These are phyloP conservation scores for Sphenodon punctatus DNA, from an alignment of 2,797 vertebrate genomes.

Conservation along the genomic window DNA sequence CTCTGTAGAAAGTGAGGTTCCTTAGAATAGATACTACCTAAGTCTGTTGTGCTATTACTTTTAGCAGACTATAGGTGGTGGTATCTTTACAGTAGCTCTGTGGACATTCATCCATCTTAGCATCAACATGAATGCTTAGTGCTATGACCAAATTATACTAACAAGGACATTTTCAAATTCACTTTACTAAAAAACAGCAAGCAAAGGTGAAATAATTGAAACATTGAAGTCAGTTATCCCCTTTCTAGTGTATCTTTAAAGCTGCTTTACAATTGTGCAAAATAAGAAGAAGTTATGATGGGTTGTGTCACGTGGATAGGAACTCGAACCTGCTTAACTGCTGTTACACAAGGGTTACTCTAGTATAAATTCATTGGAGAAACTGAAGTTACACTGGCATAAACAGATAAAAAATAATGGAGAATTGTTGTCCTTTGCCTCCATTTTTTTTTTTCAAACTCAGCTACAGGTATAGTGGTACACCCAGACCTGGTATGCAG, in stretches of 20 bases:
- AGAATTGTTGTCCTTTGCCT: neutral
- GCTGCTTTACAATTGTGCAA: neutral
- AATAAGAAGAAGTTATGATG: neutral
- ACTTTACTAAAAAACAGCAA: neutral
- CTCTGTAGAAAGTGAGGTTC: constrained; percentile 56
- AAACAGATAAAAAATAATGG: neutral
- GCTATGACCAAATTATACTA: neutral
- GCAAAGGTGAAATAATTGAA: neutral
- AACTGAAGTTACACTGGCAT: neutral
- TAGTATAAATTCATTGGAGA: neutral
- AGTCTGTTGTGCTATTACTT: too few species aligned
- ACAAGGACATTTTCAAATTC: neutral
- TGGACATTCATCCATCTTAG: constrained; percentile 5
- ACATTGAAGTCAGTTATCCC: neutral
- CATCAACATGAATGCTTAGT: constrained; percentile 21
- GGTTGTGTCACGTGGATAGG: neutral
- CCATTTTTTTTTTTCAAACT: neutral
- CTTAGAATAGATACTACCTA: too few species aligned
- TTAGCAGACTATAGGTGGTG: too few species aligned
- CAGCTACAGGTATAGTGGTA: too few species aligned
- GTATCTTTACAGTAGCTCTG: constrained; percentile 30
- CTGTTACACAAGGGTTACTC: too few species aligned
- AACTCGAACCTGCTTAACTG: neutral
- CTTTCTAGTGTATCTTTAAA: neutral
- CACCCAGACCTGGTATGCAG: too few species aligned